Evolutionary conservation across 2,113 vertebrate species (phyloP).

Genomic region (Garra rufa): DNA sequence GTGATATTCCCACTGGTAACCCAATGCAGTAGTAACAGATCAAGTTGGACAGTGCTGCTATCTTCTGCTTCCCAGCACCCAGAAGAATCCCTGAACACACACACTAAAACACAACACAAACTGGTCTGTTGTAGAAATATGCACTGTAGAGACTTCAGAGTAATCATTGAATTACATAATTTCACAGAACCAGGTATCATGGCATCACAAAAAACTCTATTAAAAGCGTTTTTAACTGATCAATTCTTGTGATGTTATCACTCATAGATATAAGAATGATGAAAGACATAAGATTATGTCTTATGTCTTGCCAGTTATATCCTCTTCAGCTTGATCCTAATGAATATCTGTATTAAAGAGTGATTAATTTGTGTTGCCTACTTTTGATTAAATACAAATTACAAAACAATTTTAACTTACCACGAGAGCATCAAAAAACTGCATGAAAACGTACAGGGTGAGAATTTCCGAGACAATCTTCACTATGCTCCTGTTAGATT

Average conservation of each 20-base stretch:
- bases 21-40: slow-evolving; percentile 80
- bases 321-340: too few relatives aligned
- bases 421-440: slow-evolving; percentile 75
- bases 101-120: slow-evolving; percentile 71
- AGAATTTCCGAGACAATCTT: slow-evolving; percentile 66
- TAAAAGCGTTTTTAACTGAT: not conserved
- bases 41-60: slow-evolving; percentile 82
- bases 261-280: not conserved
- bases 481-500: slow-evolving; percentile 68
- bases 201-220: not conserved
- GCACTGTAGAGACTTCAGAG: not conserved
- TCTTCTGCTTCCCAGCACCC: slow-evolving; percentile 86
- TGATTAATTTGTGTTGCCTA: not conserved
- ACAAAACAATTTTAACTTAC: slow-evolving; percentile 61
- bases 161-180: not conserved
- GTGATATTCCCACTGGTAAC: slow-evolving; percentile 78
- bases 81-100: slow-evolving; percentile 81
- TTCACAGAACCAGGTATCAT: slow-evolving; percentile 9
- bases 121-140: not conserved
- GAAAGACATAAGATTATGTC: not conserved
- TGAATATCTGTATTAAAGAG: not conserved
- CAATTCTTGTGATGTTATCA: not conserved
- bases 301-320: not conserved
- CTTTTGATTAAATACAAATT: not conserved
- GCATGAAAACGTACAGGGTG: slow-evolving; percentile 66